phyloP scores from a whole-genome alignment of 1,140 invertebrate genomes.

The Holcopasites calliopsidis region DNA sequence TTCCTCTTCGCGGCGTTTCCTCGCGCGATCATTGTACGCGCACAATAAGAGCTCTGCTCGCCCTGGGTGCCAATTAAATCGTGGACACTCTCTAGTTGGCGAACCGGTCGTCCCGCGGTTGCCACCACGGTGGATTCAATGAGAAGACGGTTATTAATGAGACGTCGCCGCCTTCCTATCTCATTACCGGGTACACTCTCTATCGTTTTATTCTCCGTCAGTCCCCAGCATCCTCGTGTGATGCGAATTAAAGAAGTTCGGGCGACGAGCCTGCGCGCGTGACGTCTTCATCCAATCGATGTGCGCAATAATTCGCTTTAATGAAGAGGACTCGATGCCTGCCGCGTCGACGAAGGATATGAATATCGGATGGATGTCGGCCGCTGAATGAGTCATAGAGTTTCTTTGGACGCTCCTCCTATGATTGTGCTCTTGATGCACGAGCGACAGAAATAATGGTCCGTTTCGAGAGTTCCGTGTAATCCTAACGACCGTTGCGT shows the following conservation, averaged over 20 bases:
- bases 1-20: background rate
- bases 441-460: background rate
- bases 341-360: background rate
- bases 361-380: background rate
- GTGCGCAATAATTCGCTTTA: background rate
- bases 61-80: conserved; percentile 62
- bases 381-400: background rate
- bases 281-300: background rate
- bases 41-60: conserved; percentile 21
- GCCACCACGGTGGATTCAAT: conserved; percentile 36
- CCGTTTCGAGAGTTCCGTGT: background rate
- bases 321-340: background rate
- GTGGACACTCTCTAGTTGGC: conserved; percentile 39
- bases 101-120: conserved; percentile 37
- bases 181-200: conserved; percentile 22
- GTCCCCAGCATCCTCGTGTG: background rate
- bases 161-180: conserved; percentile 24
- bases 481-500: conserved; percentile 16
- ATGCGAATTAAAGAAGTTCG: background rate
- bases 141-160: conserved; percentile 57
- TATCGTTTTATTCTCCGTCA: background rate
- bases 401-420: background rate
- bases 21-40: conserved; percentile 26
- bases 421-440: background rate
- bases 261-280: background rate